phyloP scores from a whole-genome alignment of 1,140 invertebrate species.

The Macrosteles quadrilineatus region DNA sequence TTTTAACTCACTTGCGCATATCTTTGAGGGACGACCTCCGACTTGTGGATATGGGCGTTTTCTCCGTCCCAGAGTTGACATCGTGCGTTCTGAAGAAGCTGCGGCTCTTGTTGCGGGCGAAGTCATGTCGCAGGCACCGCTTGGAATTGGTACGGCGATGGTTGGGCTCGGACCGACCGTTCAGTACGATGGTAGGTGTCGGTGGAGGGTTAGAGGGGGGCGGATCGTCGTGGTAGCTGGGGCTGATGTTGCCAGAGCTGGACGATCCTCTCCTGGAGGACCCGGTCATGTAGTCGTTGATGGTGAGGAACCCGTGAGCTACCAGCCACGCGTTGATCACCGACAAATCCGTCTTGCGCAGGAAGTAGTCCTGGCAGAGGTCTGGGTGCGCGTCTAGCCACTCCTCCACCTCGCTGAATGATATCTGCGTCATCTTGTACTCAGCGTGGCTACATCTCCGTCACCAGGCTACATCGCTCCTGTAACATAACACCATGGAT shows the following conservation, averaged over 20 bases:
- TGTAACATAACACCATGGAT: conserved; percentile 41
- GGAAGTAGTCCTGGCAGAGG: conserved; percentile 52
- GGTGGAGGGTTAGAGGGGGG: conserved; percentile 25
- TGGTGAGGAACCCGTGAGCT: conserved; percentile 52
- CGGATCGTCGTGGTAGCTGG: conserved; percentile 34
- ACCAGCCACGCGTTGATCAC: conserved; percentile 57
- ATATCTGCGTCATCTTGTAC: conserved; percentile 51
- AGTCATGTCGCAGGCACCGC: conserved; percentile 55
- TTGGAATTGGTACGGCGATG: conserved; percentile 51
- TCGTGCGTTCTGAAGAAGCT: conserved; percentile 55
- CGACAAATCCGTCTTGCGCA: conserved; percentile 53
- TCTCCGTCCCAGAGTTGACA: conserved; percentile 41
- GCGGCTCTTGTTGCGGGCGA: conserved; percentile 54
- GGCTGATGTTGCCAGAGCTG: conserved; percentile 37
- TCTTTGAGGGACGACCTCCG: conserved; percentile 51
- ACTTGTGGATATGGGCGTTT: conserved; percentile 42
- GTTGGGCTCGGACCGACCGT: conserved; percentile 3
- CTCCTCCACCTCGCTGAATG: conserved; percentile 50
- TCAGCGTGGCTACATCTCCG: neutral
- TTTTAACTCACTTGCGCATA: conserved; percentile 50
- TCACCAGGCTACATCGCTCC: too few relatives aligned
- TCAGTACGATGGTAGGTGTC: conserved; percentile 30
- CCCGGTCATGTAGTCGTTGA: conserved; percentile 47
- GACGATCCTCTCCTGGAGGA: conserved; percentile 33
- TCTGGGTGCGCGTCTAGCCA: conserved; percentile 56